phyloP scores from a whole-genome alignment of 2,888 invertebrate genomes.

The Oscheius sp. region DNA sequence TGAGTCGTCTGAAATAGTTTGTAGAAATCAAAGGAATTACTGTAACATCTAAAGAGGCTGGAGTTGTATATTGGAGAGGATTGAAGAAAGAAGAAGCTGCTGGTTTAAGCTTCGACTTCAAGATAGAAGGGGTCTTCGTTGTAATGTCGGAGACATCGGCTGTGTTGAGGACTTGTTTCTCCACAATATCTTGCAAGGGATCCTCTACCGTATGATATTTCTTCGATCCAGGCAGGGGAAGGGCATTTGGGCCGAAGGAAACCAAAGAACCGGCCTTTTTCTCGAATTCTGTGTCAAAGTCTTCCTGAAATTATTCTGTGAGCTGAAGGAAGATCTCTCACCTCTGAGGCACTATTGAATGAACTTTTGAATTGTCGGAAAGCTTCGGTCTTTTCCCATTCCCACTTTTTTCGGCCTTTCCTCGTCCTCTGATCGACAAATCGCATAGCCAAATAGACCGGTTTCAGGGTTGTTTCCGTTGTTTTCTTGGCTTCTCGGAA shows the following conservation, averaged over 20 bases:
- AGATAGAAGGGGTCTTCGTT: neutral
- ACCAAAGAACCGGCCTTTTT: slow-evolving; percentile 14
- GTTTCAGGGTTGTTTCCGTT: slow-evolving; percentile 4
- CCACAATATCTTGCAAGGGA: slow-evolving; percentile 2
- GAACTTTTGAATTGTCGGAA: no score
- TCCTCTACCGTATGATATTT: neutral
- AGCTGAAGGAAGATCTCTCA: neutral
- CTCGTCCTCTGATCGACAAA: slow-evolving; percentile 6
- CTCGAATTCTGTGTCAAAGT: slow-evolving; percentile 20
- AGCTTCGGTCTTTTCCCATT: neutral
- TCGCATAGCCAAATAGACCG: slow-evolving; percentile 3
- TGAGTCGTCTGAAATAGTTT: slow-evolving; percentile 1
- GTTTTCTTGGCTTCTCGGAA: neutral
- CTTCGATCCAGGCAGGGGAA: slow-evolving; percentile 15
- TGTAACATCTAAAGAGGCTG: neutral
- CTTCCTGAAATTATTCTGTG: slow-evolving; percentile 2
- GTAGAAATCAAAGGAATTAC: neutral
- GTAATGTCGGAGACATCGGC: slow-evolving; percentile 3
- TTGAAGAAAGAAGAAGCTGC: neutral
- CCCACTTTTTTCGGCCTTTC: neutral
- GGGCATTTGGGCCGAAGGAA: slow-evolving; percentile 12
- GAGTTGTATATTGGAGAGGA: neutral
- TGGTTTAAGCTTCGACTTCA: neutral
- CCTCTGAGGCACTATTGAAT: slow-evolving; percentile 1
- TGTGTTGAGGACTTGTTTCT: neutral